phyloP scores from a whole-genome alignment of 2,797 vertebrate species.

The Sebastes hubbsi region DNA sequence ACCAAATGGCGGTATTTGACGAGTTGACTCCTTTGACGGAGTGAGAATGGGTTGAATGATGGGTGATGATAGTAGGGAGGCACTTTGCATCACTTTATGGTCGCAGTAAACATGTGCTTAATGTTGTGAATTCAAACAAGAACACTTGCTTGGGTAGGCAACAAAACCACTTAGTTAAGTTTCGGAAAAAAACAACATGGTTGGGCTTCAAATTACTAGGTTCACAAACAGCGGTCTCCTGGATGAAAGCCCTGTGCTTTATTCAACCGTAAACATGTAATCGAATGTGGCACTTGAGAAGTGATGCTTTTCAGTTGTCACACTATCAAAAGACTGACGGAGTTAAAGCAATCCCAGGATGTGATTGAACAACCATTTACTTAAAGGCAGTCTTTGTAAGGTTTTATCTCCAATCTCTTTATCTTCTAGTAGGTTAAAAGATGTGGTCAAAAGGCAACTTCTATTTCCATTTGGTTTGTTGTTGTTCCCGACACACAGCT shows the following conservation, averaged over 20 bases:
- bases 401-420: slow-evolving; percentile 10
- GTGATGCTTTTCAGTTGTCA: neutral
- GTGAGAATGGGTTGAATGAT: too few species aligned
- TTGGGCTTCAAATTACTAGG: too few species aligned
- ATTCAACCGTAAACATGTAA: neutral
- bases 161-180: too few species aligned
- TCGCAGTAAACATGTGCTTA: too few species aligned
- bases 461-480: neutral
- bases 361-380: slow-evolving; percentile 17
- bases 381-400: neutral
- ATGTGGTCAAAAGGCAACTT: neutral
- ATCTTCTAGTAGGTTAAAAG: neutral
- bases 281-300: neutral
- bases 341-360: neutral
- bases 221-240: too few species aligned
- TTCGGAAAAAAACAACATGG: too few species aligned
- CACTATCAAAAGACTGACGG: neutral
- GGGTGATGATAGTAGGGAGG: too few species aligned
- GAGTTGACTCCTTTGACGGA: too few species aligned
- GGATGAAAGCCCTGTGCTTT: neutral
- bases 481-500: neutral
- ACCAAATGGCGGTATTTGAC: too few species aligned
- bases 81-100: too few species aligned
- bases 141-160: too few species aligned
- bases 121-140: too few species aligned